Base-by-base conservation (phyloP, 2,113 vertebrate species). In the Ctenomys sociabilis region DNA sequence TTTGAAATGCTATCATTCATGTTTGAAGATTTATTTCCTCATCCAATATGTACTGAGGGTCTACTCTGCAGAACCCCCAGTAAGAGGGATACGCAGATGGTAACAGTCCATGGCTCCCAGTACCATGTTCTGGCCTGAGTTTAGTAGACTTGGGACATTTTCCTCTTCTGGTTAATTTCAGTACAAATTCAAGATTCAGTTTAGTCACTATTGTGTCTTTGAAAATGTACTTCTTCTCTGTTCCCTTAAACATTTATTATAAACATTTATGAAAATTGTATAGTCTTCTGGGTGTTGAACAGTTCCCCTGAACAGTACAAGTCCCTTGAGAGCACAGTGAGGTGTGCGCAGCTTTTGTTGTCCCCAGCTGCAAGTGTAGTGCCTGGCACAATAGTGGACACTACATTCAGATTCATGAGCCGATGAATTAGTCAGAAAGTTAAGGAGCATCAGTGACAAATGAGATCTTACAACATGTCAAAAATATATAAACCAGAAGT, bases 391-490 rank as follows among this genome's bases (percentile, higher is more conserved):
- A 28, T n/a, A 64, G 6, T n/a, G 22, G 40, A 64, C 17, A 40
- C 5, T 57, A 35, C 77, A 64, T 57, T 91, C n/a, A 95, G 88
- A 16, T 80, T 95, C 45, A 84, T 24, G 7, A 95, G 70, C 19
- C 54, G 24, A 17, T 80, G 3, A 92, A 59, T 91, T 93, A 95
- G 85, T 94, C 30, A 88, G 72, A 78, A 35, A 84, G 5, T 66
- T 73, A 30, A 89, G 26, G 37, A 32, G 10, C 66, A 57, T 95
- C 35, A 16, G 0, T 70, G 28, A 92, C 43, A 81, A 78, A 64
- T 28, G 43, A 75, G 78, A 73, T 26, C 66, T 43, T 68, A 2
- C 1, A 40, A 19, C 68, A 37, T 78, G 14, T 16, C 35, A 64
- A 64, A 87, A 90, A 87, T 64, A 30, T 22, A 85, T 63, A 32